phyloP scores from a whole-genome alignment of 2,888 invertebrate genomes.

The Habroteleia sp. region DNA sequence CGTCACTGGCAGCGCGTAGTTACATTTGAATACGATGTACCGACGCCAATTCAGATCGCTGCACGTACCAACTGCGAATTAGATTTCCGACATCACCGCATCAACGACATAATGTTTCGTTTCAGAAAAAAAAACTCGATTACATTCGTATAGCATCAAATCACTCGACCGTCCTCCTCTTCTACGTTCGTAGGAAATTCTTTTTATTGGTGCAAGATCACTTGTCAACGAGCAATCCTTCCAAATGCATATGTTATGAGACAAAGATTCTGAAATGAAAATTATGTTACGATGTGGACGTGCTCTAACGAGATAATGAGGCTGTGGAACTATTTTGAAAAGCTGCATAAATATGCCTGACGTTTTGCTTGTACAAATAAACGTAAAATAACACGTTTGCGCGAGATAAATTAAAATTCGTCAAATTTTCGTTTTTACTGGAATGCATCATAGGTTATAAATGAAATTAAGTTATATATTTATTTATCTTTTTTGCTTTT shows the following conservation, averaged over 20 bases:
- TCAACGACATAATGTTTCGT: slow-evolving; percentile 52
- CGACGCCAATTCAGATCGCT: slow-evolving; percentile 68
- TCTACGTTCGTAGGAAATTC: not conserved
- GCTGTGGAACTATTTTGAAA: slow-evolving; percentile 9
- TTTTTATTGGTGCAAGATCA: slow-evolving; percentile 19
- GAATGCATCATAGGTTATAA: not conserved
- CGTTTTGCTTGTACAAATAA: slow-evolving; percentile 3
- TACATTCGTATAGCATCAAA: slow-evolving; percentile 4
- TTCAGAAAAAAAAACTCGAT: slow-evolving; percentile 1
- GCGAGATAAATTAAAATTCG: slow-evolving; percentile 23
- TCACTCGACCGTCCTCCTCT: slow-evolving; percentile 12
- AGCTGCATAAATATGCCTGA: slow-evolving; percentile 15
- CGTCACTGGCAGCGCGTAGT: slow-evolving; percentile 79
- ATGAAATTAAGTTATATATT: not conserved
- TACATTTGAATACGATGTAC: slow-evolving; percentile 80
- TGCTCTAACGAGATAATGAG: slow-evolving; percentile 18
- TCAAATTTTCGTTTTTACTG: slow-evolving; percentile 8
- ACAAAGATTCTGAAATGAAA: slow-evolving; percentile 18
- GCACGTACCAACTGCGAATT: slow-evolving; percentile 70
- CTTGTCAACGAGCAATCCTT: slow-evolving; percentile 18
- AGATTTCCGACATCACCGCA: slow-evolving; percentile 65
- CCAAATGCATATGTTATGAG: slow-evolving; percentile 1
- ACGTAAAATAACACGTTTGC: slow-evolving; percentile 23
- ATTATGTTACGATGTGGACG: slow-evolving; percentile 17
- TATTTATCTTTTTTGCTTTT: slow-evolving; percentile 1